Percentiles rank a stretch among this genome's conserved stretches.
Evolutionary conservation across 2,888 invertebrate species (phyloP).

Genomic region (Lochmaea crataegi): DNA sequence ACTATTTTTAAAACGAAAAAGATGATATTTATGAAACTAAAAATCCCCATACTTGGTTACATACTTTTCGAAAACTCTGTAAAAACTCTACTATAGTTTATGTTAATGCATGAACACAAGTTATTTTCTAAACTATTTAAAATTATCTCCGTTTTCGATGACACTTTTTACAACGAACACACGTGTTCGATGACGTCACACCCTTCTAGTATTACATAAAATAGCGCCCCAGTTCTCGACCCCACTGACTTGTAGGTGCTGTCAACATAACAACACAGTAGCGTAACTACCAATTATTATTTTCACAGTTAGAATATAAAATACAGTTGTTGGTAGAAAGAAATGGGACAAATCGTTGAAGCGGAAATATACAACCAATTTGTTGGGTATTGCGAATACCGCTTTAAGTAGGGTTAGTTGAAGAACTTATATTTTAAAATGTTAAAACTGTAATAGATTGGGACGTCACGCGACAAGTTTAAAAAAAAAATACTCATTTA

Average conservation of each 20-base stretch:
- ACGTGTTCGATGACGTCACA: slow-evolving; percentile 52
- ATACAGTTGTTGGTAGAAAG: background rate
- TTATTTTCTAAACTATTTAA: background rate
- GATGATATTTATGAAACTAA: too few relatives aligned
- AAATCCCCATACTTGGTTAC: too few relatives aligned
- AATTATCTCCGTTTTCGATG: slow-evolving; percentile 13
- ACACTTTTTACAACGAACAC: slow-evolving; percentile 29
- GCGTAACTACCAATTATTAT: background rate
- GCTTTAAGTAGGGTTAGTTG: too few relatives aligned
- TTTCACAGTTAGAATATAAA: background rate
- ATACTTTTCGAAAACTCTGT: too few relatives aligned
- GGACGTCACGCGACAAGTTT: too few relatives aligned
- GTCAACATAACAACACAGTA: slow-evolving; percentile 9
- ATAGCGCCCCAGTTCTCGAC: slow-evolving; percentile 36
- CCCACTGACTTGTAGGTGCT: slow-evolving; percentile 23
- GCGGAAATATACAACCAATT: too few relatives aligned
- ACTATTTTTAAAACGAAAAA: too few relatives aligned
- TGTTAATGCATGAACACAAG: background rate
- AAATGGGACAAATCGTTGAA: too few relatives aligned
- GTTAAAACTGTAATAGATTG: too few relatives aligned
- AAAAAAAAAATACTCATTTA: too few relatives aligned
- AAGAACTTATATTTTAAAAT: too few relatives aligned
- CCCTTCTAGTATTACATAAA: slow-evolving; percentile 45
- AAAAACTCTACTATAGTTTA: background rate
- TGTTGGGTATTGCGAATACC: too few relatives aligned